Evolutionary conservation across 1,140 invertebrate genomes (phyloP), one percentile per base, ranked within the genome.

Genomic region (Scaptomyza hsui): DNA sequence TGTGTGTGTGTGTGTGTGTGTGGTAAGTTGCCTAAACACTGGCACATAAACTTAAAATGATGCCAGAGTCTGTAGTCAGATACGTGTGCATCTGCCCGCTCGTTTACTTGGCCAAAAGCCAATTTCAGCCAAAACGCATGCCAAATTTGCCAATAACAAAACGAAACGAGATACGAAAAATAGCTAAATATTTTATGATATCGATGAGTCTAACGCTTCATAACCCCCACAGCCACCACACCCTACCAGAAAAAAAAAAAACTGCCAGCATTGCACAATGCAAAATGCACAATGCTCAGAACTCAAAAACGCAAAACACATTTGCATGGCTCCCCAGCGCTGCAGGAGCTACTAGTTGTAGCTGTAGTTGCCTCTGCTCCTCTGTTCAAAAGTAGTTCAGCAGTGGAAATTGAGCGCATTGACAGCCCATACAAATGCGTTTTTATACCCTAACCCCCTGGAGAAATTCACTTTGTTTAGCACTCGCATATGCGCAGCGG

Each of bases 141-240:
- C 81, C 80, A 85, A 86, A 85, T 85, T 85, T 85, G 81, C 76
- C 76, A 83, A 83, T 78, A 82, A 82, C 78, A 78, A 69, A 78
- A 75, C 80, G 61, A 79, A 79, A 80, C 79, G 80, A 83, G 73
- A 83, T 85, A 70, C 76, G 80, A 80, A 83, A 85, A 85, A 85
- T 85, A 65, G 81, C 76, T 85, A 80, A 85, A 85, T 85, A 85
- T 85, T 85, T 85, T 85, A 85, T 85, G 76, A 80, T 76, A 85
- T 85, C 80, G 81, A 85, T 85, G 76, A 76, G 39, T 49, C 44
- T 6, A 29, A 35, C 16, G 32, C 21, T n/a, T 29, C 6, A 29
- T 29, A 29, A 29, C 10, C 15, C 10, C 32, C 3, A 10, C 9
- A 15, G 2, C 3, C 4, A 1, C 4, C 10, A 3, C 32, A 29